phyloP scores from a whole-genome alignment of 2,888 invertebrate genomes.

The Palloptera scutellata region DNA sequence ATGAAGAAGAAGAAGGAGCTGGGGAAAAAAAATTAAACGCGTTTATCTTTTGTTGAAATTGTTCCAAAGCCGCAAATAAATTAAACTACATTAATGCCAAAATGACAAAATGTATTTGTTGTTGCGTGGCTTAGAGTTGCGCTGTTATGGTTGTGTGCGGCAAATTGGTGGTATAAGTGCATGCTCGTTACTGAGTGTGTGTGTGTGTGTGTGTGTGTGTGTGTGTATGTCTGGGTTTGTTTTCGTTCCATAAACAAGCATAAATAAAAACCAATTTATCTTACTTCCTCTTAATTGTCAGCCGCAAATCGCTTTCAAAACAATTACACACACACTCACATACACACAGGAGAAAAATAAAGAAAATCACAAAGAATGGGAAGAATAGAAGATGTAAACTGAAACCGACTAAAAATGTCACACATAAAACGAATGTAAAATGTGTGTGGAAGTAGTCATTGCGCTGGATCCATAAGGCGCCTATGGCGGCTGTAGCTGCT shows the following conservation, averaged over 20 bases:
- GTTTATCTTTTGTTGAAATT: conserved; percentile 10
- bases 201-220: background rate
- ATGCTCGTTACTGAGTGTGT: background rate
- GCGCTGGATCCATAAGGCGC: no score
- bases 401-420: background rate
- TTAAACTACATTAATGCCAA: conserved; percentile 10
- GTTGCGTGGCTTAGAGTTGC: background rate
- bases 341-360: no score
- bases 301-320: conserved; percentile 44
- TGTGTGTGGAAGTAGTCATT: no score
- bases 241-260: no score
- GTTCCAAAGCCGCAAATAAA: conserved; percentile 10
- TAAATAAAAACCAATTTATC: conserved; percentile 47
- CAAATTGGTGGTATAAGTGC: conserved; percentile 13
- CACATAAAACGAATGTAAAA: background rate
- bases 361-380: no score
- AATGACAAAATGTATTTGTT: conserved; percentile 1
- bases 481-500: no score
- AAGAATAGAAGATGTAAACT: background rate
- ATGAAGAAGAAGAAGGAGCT: background rate
- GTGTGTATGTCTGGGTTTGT: background rate
- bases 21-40: background rate
- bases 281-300: conserved; percentile 58
- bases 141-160: background rate
- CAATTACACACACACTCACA: background rate